These are phyloP conservation scores for Adelognathus sp. DNA, from an alignment of 2,888 invertebrate genomes.

Conservation along the genomic window DNA sequence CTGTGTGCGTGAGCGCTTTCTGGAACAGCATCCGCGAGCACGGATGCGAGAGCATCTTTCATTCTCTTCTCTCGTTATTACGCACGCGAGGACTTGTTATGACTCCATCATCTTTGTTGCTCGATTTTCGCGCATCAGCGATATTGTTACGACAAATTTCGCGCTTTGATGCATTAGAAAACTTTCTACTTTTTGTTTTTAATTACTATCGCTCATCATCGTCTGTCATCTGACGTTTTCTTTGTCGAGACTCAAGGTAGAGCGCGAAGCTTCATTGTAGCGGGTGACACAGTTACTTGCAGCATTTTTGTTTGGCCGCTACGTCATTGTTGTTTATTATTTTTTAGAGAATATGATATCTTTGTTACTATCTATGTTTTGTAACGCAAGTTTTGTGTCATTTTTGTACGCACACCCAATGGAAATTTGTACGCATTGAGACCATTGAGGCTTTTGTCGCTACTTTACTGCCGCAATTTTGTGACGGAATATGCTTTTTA, in stretches of 20 bases:
- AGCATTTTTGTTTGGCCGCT: background rate
- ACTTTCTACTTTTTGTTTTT: constrained; percentile 6
- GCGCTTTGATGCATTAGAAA: background rate
- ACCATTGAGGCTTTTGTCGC: background rate
- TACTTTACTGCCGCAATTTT: background rate
- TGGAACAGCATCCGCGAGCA: constrained; percentile 13
- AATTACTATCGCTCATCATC: constrained; percentile 12
- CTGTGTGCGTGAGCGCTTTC: too few relatives aligned
- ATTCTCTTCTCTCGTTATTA: too few relatives aligned
- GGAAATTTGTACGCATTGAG: background rate
- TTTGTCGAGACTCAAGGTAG: constrained; percentile 57
- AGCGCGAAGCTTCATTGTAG: background rate
- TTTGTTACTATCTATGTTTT: too few relatives aligned
- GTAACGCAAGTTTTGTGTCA: background rate
- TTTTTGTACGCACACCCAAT: background rate
- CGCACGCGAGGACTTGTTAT: background rate
- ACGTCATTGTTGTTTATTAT: background rate
- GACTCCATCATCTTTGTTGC: background rate
- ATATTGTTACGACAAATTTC: background rate
- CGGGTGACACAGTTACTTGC: background rate
- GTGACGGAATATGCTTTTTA: background rate
- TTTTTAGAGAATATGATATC: background rate
- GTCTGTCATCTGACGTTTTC: constrained; percentile 54
- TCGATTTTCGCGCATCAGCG: background rate
- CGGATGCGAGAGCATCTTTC: background rate